A percentile compares a stretch with the other conserved stretches of the same genome.
These are phyloP conservation scores for Entomyzon cyanotis DNA, from an alignment of 2,113 vertebrate genomes.

Conservation along the genomic window DNA sequence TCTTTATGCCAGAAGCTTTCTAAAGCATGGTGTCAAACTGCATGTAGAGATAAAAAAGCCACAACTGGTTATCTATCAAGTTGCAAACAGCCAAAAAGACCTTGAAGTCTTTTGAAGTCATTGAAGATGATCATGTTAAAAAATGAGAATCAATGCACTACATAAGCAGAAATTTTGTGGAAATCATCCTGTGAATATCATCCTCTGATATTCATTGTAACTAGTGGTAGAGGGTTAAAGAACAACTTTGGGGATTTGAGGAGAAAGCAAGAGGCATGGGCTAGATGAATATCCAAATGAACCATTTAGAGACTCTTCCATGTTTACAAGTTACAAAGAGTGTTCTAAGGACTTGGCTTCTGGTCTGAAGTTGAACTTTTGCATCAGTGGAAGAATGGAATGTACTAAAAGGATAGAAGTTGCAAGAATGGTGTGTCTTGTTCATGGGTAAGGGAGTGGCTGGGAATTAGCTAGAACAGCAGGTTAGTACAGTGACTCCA, in stretches of 20 bases:
- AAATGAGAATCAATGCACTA: neutral
- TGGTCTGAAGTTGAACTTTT: neutral
- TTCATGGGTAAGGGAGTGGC: neutral
- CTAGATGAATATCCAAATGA: neutral
- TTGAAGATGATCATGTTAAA: neutral
- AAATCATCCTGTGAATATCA: neutral
- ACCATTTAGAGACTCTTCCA: neutral
- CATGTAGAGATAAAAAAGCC: neutral
- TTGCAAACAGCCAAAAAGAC: neutral
- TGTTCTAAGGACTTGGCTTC: neutral
- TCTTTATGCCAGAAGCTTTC: neutral
- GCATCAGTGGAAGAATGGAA: neutral
- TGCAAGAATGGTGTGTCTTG: neutral
- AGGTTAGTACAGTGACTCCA: neutral
- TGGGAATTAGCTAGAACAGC: neutral
- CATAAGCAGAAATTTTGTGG: neutral
- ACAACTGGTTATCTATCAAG: neutral
- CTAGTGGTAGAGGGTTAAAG: neutral
- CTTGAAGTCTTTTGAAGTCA: neutral
- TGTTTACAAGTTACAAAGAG: neutral
- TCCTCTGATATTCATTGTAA: neutral
- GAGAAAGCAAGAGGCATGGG: neutral
- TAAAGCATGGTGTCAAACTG: neutral
- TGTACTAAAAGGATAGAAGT: neutral
- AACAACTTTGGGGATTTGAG: neutral